Conservation (phyloP, 2,888 invertebrate genomes). For the Shargacucullia verbasci region DNA sequence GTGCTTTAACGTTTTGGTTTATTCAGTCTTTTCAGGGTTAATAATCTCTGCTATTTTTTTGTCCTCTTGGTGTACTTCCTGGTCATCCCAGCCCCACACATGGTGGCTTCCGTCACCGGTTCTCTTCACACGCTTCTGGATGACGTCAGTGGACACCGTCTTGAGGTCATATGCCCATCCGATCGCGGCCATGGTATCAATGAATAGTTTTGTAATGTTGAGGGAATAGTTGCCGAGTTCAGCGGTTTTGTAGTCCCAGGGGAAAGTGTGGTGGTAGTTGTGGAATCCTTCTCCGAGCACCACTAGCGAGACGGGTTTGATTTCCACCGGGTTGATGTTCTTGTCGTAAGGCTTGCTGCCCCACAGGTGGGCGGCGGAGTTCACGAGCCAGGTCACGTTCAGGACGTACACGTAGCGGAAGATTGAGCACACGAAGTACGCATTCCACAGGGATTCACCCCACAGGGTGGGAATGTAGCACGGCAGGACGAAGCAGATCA, state of each 20-base stretch:
- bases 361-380: conserved; percentile 95
- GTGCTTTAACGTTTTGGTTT: conserved; percentile 36
- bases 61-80: conserved; percentile 56
- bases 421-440: conserved; percentile 91
- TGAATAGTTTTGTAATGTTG: conserved; percentile 93
- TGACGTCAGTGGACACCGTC: conserved; percentile 92
- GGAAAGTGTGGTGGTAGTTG: conserved; percentile 96
- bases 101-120: conserved; percentile 93
- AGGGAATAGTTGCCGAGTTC: conserved; percentile 92
- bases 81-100: conserved; percentile 92
- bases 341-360: conserved; percentile 93
- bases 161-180: conserved; percentile 97
- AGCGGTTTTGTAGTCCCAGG: conserved; percentile 95
- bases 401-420: conserved; percentile 94
- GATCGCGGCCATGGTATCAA: conserved; percentile 93
- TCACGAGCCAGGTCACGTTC: conserved; percentile 96
- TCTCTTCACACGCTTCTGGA: conserved; percentile 91
- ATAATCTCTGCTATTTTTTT: conserved; percentile 61
- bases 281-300: conserved; percentile 95
- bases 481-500: conserved; percentile 93
- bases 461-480: conserved; percentile 93
- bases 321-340: conserved; percentile 93
- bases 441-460: conserved; percentile 91
- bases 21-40: conserved; percentile 69
- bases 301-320: conserved; percentile 90